phyloP scores from a whole-genome alignment of 2,888 invertebrate genomes.

The Zygaena filipendulae region DNA sequence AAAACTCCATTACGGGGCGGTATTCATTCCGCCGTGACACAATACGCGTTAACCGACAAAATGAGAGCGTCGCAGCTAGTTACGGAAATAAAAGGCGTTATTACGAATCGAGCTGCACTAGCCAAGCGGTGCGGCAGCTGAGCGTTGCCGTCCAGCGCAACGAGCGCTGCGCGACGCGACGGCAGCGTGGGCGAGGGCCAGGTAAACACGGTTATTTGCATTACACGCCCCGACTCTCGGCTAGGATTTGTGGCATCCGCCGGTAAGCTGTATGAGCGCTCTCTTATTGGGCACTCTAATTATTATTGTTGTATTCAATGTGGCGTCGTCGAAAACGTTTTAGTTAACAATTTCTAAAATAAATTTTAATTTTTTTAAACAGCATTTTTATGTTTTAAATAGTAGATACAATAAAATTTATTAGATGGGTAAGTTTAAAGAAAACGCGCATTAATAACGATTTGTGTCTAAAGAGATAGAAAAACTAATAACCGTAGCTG shows the following conservation, averaged over 20 bases:
- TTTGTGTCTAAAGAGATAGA: too few relatives aligned
- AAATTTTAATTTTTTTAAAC: background rate
- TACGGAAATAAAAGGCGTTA: conserved; percentile 58
- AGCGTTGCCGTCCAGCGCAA: conserved; percentile 13
- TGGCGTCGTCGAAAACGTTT: conserved; percentile 22
- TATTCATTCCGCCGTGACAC: conserved; percentile 51
- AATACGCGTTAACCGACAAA: conserved; percentile 59
- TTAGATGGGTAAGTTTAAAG: conserved; percentile 22
- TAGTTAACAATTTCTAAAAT: background rate
- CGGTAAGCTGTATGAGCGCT: conserved; percentile 37
- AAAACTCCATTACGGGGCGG: conserved; percentile 54
- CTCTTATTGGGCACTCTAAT: conserved; percentile 33
- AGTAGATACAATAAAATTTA: conserved; percentile 24
- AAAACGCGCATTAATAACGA: too few relatives aligned
- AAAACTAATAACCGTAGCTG: too few relatives aligned
- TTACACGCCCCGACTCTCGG: conserved; percentile 44
- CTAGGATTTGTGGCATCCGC: conserved; percentile 57
- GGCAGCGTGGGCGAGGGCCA: conserved; percentile 25
- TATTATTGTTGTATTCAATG: conserved; percentile 44
- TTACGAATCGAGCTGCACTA: conserved; percentile 57
- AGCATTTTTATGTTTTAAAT: too few relatives aligned
- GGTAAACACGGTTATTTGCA: conserved; percentile 56
- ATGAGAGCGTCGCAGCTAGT: conserved; percentile 56
- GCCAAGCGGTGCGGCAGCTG: conserved; percentile 22
- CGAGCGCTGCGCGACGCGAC: conserved; percentile 18